Evolutionary conservation across 2,797 vertebrate genomes (phyloP).

Genomic region (Parauchenoglanis punctatus): DNA sequence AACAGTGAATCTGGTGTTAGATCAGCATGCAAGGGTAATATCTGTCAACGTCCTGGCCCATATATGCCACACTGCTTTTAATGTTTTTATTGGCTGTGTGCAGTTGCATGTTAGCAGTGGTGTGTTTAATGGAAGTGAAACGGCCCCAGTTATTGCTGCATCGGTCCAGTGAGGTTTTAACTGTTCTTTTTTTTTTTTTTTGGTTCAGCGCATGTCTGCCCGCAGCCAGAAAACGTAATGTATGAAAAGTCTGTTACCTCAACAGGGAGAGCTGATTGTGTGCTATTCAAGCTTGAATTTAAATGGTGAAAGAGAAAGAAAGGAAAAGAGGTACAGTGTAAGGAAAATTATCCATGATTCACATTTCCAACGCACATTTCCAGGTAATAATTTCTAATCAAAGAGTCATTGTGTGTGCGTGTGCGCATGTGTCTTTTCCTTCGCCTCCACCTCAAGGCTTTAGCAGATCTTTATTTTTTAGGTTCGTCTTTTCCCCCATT

Average conservation of each 20-base stretch:
- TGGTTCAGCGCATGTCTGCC: slow-evolving; percentile 56
- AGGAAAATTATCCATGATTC: not conserved
- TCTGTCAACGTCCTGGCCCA: slow-evolving; percentile 43
- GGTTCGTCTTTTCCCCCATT: not conserved
- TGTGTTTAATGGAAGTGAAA: slow-evolving; percentile 59
- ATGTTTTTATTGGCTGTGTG: slow-evolving; percentile 54
- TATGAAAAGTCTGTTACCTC: slow-evolving; percentile 65
- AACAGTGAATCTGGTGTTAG: slow-evolving; percentile 46
- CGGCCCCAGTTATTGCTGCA: slow-evolving; percentile 52
- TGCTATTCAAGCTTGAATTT: slow-evolving; percentile 36
- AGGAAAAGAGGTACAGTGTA: slow-evolving; percentile 7
- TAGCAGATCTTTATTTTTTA: not conserved
- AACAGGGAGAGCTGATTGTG: slow-evolving; percentile 56
- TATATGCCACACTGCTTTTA: slow-evolving; percentile 37
- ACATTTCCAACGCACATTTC: slow-evolving; percentile 5
- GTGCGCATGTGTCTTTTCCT: not conserved
- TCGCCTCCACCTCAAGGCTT: not conserved
- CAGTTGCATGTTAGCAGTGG: slow-evolving; percentile 51
- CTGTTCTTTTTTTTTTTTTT: slow-evolving; percentile 26
- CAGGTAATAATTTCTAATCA: slow-evolving; percentile 3
- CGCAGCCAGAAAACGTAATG: slow-evolving; percentile 64
- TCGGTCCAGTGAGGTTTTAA: slow-evolving; percentile 39
- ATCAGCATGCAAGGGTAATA: slow-evolving; percentile 36
- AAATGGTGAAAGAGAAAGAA: slow-evolving; percentile 21
- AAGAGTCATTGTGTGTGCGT: not conserved